Conservation (phyloP, 2,797 vertebrate species). For the Lophotriccus pileatus region DNA sequence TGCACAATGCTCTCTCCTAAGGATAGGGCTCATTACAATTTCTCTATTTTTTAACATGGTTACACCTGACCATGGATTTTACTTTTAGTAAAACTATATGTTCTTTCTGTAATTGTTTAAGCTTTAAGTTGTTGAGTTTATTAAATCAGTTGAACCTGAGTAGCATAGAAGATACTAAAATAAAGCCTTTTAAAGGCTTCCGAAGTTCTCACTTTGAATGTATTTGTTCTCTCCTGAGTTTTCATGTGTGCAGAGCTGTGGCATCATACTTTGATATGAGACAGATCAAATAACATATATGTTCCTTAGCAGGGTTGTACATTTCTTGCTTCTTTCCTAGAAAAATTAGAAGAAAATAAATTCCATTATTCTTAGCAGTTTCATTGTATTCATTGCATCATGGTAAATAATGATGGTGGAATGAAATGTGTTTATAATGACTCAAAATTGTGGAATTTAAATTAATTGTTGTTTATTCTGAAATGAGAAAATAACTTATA, state of each 20-base stretch:
- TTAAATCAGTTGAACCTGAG: constrained; percentile 30
- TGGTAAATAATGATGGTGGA: not conserved
- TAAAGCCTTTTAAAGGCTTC: not conserved
- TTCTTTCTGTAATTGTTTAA: constrained; percentile 58
- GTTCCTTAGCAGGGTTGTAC: not conserved
- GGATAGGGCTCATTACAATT: constrained; percentile 61
- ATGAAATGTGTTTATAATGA: not conserved
- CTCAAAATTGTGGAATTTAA: not conserved
- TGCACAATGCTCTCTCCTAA: constrained; percentile 68
- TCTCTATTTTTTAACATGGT: constrained; percentile 41
- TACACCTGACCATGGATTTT: constrained; percentile 55
- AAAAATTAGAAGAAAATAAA: not conserved
- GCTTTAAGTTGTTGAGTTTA: constrained; percentile 42
- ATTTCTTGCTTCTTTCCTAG: not conserved
- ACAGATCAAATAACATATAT: not conserved
- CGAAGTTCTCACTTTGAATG: not conserved
- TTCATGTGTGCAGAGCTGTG: not conserved
- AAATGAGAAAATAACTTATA: not conserved
- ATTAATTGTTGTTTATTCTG: not conserved
- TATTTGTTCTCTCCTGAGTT: not conserved
- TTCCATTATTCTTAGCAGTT: not conserved
- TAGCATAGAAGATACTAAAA: not conserved
- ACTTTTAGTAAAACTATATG: constrained; percentile 44
- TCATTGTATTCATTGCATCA: not conserved
- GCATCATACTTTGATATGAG: not conserved